Conservation (phyloP, 2,888 invertebrate species). For the Synergus itoensis region DNA sequence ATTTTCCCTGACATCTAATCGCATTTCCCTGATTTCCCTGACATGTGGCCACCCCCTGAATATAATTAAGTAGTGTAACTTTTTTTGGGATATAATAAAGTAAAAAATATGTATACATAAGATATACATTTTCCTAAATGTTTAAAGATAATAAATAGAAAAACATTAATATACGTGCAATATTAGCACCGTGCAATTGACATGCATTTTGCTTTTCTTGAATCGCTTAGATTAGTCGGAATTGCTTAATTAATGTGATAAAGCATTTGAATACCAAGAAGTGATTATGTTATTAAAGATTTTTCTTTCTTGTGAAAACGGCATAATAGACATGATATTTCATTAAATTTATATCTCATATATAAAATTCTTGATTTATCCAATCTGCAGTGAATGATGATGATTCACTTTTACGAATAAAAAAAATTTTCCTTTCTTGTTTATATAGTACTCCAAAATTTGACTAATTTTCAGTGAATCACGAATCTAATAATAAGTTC, state of each 20-base stretch:
- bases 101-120: too few species aligned
- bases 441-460: not conserved
- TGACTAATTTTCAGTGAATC: not conserved
- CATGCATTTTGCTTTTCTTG: conserved; percentile 17
- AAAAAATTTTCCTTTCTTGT: not conserved
- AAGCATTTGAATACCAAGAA: conserved; percentile 12
- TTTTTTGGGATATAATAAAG: too few species aligned
- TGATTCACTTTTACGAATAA: not conserved
- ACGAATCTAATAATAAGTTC: not conserved
- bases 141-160: not conserved
- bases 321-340: not conserved
- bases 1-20: too few species aligned
- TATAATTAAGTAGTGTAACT: too few species aligned
- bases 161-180: conserved; percentile 3
- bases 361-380: not conserved
- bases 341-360: not conserved
- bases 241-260: conserved; percentile 18
- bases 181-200: conserved; percentile 4
- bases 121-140: not conserved
- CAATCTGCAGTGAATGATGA: too few species aligned
- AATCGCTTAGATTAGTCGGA: conserved; percentile 17
- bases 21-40: too few species aligned
- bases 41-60: too few species aligned
- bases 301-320: conserved; percentile 1
- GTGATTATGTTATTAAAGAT: conserved; percentile 1